Base-by-base conservation (phyloP, 2,888 invertebrate genomes). In the Seladonia tumulorum region DNA sequence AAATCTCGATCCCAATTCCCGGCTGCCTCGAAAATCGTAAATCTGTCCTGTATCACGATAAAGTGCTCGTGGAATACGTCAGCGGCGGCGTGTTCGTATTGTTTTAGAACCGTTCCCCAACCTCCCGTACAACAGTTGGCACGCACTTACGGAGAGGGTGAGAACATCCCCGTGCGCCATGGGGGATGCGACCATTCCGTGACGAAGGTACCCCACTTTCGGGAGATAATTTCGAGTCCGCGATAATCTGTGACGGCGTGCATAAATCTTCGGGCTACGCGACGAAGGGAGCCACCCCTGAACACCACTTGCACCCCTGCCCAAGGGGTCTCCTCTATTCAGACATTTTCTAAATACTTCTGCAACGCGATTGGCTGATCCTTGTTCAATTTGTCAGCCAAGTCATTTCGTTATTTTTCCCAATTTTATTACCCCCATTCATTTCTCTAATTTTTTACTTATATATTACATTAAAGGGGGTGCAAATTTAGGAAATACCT, bases 11-110 rank as follows among this genome's bases (percentile, higher is more conserved):
- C 77, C 73, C 60, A 70, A 39, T 75, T 70, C 79, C 53, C 53
- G 53, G 53, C 53, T 53, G 53, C 74, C 73, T 77, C 53, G 79
- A 75, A 75, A 82, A 86, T 76, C 85, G 87, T 90, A 88, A 89
- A 90, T 89, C 89, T 83, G 76, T 85, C 83, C 79, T 68, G 88
- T 78, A 81, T 79, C 78, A 57, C 88, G 90, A 89, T 90, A 88
- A 90, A 90, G 74, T 82, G 77, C 75, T 42, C 72, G 76, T 70
- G 83, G 81, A 88, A 29, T 84, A 87, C 87, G 84, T 89, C 87
- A 80, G 83, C 85, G 25, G 45, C 71, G 81, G 53, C 53, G 53
- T 68, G 77, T 82, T 85, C 77, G 85, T 83, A 90, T 89, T 88
- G 89, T 89, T 89, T 90, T 83, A 87, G 82, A 88, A 83, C 74